These are phyloP conservation scores for Caradrina kadenii DNA, from an alignment of 2,888 invertebrate species.

Conservation along the genomic window DNA sequence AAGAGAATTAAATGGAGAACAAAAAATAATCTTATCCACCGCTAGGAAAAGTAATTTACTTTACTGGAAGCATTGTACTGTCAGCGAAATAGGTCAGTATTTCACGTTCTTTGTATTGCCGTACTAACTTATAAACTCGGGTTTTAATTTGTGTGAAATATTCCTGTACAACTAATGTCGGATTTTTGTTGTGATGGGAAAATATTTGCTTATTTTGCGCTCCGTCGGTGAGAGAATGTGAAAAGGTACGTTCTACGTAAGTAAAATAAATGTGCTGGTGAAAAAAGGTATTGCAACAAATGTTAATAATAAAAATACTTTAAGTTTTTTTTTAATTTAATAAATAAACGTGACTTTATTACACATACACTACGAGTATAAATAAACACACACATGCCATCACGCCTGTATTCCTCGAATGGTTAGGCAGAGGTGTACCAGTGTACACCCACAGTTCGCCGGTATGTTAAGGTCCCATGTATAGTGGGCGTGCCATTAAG, in stretches of 20 bases:
- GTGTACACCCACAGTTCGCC: no score
- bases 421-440: no score
- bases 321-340: no score
- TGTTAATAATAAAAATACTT: no score
- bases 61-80: slow-evolving; percentile 75
- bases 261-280: slow-evolving; percentile 10
- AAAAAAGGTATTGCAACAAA: not conserved
- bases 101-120: slow-evolving; percentile 60
- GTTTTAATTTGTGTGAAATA: slow-evolving; percentile 70
- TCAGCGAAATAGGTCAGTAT: slow-evolving; percentile 76
- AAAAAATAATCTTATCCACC: slow-evolving; percentile 53
- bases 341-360: no score
- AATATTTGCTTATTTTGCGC: slow-evolving; percentile 35
- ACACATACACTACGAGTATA: no score
- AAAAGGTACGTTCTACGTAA: not conserved
- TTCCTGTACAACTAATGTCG: slow-evolving; percentile 42
- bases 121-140: slow-evolving; percentile 61
- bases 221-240: slow-evolving; percentile 17
- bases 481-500: no score
- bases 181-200: slow-evolving; percentile 30
- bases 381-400: no score
- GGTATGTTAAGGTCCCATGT: no score
- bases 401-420: no score
- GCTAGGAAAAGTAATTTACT: slow-evolving; percentile 76
- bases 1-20: slow-evolving; percentile 46